A percentile compares a stretch with the other conserved stretches of the same genome.
Evolutionary conservation across 2,113 vertebrate genomes (phyloP).

Genomic region (Eulacestoma nigropectus): DNA sequence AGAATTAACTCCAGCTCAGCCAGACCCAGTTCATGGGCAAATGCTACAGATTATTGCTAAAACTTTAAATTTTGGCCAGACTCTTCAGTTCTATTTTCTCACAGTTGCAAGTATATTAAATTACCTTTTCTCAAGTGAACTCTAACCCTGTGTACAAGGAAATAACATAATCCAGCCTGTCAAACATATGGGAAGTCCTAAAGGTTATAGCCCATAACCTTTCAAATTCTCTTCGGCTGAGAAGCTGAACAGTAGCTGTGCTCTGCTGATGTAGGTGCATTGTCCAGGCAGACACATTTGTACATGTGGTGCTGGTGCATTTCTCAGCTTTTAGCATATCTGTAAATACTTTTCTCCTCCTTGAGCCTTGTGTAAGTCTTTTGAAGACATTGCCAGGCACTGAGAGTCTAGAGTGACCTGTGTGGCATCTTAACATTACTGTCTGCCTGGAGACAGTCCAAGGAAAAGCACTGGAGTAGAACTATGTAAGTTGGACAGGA

Average conservation of each 20-base stretch:
- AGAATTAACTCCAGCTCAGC: neutral
- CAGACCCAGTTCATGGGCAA: neutral
- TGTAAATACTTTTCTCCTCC: neutral
- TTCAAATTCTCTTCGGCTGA: neutral
- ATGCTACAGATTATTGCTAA: neutral
- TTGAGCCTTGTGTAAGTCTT: neutral
- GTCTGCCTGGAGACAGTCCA: neutral
- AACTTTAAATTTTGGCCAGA: neutral
- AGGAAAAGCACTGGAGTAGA: neutral
- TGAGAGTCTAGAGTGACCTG: neutral
- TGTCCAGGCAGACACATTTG: neutral
- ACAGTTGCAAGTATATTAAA: neutral
- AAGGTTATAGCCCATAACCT: neutral
- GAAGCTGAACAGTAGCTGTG: neutral
- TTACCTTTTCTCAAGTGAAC: neutral
- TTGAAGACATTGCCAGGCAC: neutral
- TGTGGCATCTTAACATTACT: rapidly evolving
- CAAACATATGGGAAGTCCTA: neutral
- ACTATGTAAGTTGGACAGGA: rapidly evolving
- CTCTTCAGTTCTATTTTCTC: neutral
- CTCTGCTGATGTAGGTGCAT: rapidly evolving
- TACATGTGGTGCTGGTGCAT: neutral
- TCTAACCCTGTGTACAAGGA: neutral
- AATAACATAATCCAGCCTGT: neutral
- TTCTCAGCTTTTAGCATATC: neutral